Base-by-base conservation (phyloP, 2,888 invertebrate genomes). In the Lithophane socia region DNA sequence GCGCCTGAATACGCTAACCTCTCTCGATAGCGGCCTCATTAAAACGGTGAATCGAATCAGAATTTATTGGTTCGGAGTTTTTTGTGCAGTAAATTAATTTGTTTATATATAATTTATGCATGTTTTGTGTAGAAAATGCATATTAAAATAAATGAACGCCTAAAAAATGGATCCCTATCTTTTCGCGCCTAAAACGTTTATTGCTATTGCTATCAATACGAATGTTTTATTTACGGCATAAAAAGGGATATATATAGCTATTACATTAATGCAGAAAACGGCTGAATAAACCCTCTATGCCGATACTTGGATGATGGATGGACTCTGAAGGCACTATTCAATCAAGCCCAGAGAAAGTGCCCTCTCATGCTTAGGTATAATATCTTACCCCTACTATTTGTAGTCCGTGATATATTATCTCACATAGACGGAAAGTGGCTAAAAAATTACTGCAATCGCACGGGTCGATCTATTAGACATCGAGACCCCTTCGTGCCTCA, bases 291-390 rank as follows among this genome's bases (percentile, higher is more conserved):
- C 67, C 75, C 42, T 75, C 67, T 61, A 63, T 75, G 72, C 76
- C 86, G 85, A 88, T 88, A 87, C 82, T 85, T 60, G 75, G 77
- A 88, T 91, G 91, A 91, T 89, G 86, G 90, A 91, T 91, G 88
- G 87, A 82, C 77, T 84, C 82, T 83, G 82, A 80, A 84, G 87
- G 86, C 84, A 89, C 85, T 85, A 86, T 90, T 91, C 89, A 91
- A 90, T 91, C 91, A 88, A 79, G 76, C 69, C 73, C 69, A 65
- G 72, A 42, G 84, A 85, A 88, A 86, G 78, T 82, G 87, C 87
- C 70, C 67, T 79, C 84, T 87, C 85, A 88, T 67, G 77, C 77
- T 77, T 75, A 68, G 37, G 37, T 37, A 37, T 37, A 37, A 37
- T 86, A 77, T 80, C 74, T 86, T 49, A 68, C 82, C 82, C 63